A percentile compares a stretch with the other conserved stretches of the same genome.
phyloP scores from a whole-genome alignment of 2,113 vertebrate genomes.

The Hassar affinis region DNA sequence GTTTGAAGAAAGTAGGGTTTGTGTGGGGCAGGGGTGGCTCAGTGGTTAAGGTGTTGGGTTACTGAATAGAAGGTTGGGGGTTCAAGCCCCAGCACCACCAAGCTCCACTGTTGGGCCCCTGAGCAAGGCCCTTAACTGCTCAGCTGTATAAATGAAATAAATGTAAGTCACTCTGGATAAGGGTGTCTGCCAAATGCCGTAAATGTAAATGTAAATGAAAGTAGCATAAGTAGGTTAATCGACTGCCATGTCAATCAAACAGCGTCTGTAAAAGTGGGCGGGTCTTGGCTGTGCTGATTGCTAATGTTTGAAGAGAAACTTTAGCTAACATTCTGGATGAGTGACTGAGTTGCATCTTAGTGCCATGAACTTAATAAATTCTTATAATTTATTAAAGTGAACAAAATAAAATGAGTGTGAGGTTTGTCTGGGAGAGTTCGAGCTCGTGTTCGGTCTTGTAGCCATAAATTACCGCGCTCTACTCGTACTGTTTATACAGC shows the following conservation, averaged over 20 bases:
- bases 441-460: slow-evolving; percentile 11
- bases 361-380: neutral
- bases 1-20: neutral
- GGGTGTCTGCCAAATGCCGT: too few species aligned
- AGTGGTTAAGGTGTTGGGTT: too few species aligned
- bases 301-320: neutral
- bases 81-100: too few species aligned
- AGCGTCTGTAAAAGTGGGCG: neutral
- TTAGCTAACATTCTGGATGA: neutral
- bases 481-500: neutral
- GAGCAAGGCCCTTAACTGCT: too few species aligned
- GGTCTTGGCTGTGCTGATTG: neutral
- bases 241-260: neutral
- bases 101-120: too few species aligned
- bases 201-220: too few species aligned
- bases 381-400: neutral
- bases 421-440: neutral
- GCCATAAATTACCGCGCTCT: neutral
- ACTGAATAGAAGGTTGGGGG: too few species aligned
- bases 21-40: too few species aligned
- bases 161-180: too few species aligned
- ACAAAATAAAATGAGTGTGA: neutral
- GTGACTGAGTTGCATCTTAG: neutral
- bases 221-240: neutral
- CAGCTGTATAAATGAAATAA: too few species aligned